A percentile compares a stretch with the other conserved stretches of the same genome.
Conservation (phyloP, 2,888 invertebrate species). For the Folsomia candida region DNA sequence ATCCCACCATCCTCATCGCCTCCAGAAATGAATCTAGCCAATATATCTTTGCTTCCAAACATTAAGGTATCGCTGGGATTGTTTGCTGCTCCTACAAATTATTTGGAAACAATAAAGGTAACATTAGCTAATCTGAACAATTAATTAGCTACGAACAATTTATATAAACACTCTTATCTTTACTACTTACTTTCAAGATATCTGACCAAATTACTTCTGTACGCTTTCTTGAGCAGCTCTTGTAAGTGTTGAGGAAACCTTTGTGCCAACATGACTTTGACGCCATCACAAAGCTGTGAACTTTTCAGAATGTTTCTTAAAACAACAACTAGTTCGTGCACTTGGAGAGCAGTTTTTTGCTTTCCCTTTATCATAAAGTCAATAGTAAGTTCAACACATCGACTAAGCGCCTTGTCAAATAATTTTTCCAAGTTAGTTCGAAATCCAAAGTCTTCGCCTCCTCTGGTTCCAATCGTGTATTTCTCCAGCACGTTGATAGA, state of each 20-base stretch:
- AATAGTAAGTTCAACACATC: conserved; percentile 5
- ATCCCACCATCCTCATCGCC: background rate
- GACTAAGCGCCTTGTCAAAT: conserved; percentile 21
- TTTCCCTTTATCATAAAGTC: conserved; percentile 10
- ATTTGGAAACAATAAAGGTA: too few species aligned
- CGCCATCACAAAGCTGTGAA: conserved; percentile 28
- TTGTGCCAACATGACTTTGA: conserved; percentile 23
- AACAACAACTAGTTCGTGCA: conserved; percentile 13
- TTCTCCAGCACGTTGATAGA: conserved; percentile 35
- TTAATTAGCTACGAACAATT: too few species aligned
- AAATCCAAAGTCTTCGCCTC: conserved; percentile 22
- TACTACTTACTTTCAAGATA: conserved; percentile 21
- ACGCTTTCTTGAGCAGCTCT: conserved; percentile 27
- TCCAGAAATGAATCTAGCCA: background rate
- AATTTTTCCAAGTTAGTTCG: conserved; percentile 30
- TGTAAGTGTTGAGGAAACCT: conserved; percentile 28
- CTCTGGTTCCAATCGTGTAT: conserved; percentile 23
- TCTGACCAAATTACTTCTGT: conserved; percentile 29
- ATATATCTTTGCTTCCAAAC: conserved; percentile 6
- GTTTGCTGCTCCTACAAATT: conserved; percentile 2
- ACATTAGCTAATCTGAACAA: too few species aligned
- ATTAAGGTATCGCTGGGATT: conserved; percentile 3
- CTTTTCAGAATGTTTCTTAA: conserved; percentile 24
- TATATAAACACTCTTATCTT: background rate
- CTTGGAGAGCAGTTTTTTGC: conserved; percentile 1